Percentiles rank a stretch among this genome's conserved stretches.
Evolutionary conservation across 2,888 invertebrate genomes (phyloP).

Genomic region (Drosophila demipolita): DNA sequence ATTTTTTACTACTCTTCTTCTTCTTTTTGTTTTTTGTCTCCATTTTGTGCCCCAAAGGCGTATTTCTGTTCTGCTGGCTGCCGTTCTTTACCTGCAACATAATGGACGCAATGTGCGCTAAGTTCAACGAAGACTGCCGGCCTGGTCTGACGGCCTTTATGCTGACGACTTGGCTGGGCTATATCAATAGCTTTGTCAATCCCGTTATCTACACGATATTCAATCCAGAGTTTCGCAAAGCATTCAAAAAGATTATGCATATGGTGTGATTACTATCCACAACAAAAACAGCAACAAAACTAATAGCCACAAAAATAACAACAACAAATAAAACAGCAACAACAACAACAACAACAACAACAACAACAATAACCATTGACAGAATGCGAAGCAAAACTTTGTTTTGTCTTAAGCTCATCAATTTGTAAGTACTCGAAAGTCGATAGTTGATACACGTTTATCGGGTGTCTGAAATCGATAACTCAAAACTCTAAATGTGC

Average conservation of each 20-base stretch:
- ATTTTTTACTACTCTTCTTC: conserved; percentile 2
- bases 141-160: conserved; percentile 96
- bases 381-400: background rate
- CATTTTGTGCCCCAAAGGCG: conserved; percentile 89
- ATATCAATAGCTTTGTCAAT: conserved; percentile 97
- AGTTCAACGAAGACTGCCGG: conserved; percentile 91
- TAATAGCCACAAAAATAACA: conserved; percentile 3
- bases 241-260: conserved; percentile 96
- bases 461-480: conserved; percentile 26
- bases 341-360: background rate
- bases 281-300: conserved; percentile 11
- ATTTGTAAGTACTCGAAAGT: conserved; percentile 26
- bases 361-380: background rate
- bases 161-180: conserved; percentile 98
- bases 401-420: conserved; percentile 18
- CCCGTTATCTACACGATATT: conserved; percentile 98
- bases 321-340: conserved; percentile 13
- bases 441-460: conserved; percentile 11
- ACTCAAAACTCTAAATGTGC: conserved; percentile 57
- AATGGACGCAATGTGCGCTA: conserved; percentile 97
- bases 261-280: conserved; percentile 86
- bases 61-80: conserved; percentile 99
- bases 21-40: conserved; percentile 2
- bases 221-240: conserved; percentile 99
- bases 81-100: conserved; percentile 99